Conservation (phyloP, 2,888 invertebrate genomes). For the Argyresthia albistria region DNA sequence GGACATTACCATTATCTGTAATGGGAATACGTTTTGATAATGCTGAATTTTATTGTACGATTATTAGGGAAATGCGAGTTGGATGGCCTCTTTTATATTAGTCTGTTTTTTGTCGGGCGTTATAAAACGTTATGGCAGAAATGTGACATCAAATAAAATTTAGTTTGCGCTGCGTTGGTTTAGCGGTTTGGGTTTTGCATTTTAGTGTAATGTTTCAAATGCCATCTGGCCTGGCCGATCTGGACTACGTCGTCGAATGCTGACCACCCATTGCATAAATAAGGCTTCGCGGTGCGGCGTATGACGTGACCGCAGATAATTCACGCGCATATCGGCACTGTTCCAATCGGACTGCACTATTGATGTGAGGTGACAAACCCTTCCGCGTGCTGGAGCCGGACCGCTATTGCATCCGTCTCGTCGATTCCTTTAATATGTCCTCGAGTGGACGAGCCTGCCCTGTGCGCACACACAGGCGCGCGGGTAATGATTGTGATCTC, state of each 20-base stretch:
- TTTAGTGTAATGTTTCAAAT: neutral
- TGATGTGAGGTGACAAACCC: constrained; percentile 52
- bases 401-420: constrained; percentile 9
- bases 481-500: constrained; percentile 53
- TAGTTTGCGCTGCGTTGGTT: neutral
- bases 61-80: constrained; percentile 46
- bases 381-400: constrained; percentile 31
- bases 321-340: constrained; percentile 43
- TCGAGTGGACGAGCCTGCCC: constrained; percentile 20
- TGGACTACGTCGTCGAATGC: neutral
- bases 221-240: neutral
- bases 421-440: constrained; percentile 31
- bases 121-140: neutral
- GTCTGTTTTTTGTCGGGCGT: constrained; percentile 35
- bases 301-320: constrained; percentile 52
- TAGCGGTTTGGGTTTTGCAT: neutral
- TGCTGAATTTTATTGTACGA: constrained; percentile 57
- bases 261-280: constrained; percentile 55
- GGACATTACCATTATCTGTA: constrained; percentile 64
- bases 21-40: constrained; percentile 68
- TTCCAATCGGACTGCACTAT: constrained; percentile 34
- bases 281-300: constrained; percentile 51
- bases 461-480: constrained; percentile 1
- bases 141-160: neutral
- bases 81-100: constrained; percentile 33